These are phyloP conservation scores for Tapirus indicus DNA, from an alignment of 2,797 vertebrate species.

Conservation along the genomic window DNA sequence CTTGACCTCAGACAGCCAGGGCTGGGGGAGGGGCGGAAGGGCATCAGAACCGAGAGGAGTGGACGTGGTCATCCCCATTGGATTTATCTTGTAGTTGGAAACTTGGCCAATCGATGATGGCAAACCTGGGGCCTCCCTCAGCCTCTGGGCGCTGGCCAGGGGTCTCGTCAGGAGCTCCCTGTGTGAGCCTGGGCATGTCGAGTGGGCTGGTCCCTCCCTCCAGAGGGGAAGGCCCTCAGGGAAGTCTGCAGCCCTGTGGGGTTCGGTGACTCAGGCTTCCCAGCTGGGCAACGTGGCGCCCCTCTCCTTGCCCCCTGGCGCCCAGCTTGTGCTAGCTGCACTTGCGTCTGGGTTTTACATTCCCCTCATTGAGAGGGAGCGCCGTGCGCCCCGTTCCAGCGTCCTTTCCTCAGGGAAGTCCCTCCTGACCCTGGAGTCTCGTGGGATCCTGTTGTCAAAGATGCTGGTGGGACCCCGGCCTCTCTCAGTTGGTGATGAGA, in stretches of 20 bases:
- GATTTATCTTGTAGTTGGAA: not conserved
- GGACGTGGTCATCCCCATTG: not conserved
- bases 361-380: fast-evolving
- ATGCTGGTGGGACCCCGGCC: not conserved
- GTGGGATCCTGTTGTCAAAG: not conserved
- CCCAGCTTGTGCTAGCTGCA: not conserved
- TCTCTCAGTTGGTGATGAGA: not conserved
- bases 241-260: not conserved
- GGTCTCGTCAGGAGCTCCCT: not conserved
- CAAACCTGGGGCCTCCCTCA: not conserved
- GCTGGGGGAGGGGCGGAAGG: not conserved
- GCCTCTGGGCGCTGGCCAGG: not conserved
- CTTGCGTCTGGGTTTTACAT: not conserved
- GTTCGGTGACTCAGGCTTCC: not conserved
- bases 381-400: not conserved
- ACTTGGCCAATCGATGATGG: not conserved
- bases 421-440: not conserved
- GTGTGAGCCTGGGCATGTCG: not conserved
- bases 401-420: not conserved
- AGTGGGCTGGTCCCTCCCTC: not conserved
- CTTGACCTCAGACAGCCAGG: not conserved
- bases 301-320: not conserved
- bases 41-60: not conserved
- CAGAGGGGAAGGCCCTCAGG: not conserved
- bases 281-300: not conserved